These are phyloP conservation scores for Platorchestia sp. DNA, from an alignment of 1,140 invertebrate species.

Conservation along the genomic window DNA sequence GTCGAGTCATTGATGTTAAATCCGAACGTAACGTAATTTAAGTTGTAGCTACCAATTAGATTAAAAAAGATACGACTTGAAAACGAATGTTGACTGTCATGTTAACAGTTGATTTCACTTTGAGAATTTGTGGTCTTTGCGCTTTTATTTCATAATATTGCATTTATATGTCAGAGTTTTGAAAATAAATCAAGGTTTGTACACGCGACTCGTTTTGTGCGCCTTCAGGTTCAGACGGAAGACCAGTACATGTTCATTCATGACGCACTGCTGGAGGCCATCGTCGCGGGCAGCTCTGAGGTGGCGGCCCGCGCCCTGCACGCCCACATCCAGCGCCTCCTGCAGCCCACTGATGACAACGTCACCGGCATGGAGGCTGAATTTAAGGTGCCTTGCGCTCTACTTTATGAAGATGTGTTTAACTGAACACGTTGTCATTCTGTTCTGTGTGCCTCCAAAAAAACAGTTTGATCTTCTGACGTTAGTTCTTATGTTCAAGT, in stretches of 20 bases:
- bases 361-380: constrained; percentile 98
- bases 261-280: constrained; percentile 95
- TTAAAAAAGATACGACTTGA: background rate
- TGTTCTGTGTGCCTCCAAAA: background rate
- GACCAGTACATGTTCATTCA: constrained; percentile 99
- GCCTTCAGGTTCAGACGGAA: constrained; percentile 86
- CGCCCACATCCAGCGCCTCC: constrained; percentile 92
- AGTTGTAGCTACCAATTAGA: background rate
- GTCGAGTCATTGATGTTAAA: background rate
- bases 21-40: background rate
- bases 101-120: background rate
- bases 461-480: background rate
- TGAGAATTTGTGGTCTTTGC: background rate
- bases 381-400: constrained; percentile 81
- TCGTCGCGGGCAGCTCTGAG: constrained; percentile 95
- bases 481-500: background rate
- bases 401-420: background rate
- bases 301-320: constrained; percentile 92
- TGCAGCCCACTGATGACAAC: constrained; percentile 81
- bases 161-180: background rate
- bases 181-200: background rate
- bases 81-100: background rate
- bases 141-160: background rate
- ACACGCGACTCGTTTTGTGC: constrained; percentile 59
- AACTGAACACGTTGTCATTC: background rate